A percentile compares a stretch with the other conserved stretches of the same genome.
Conservation (phyloP, 2,888 invertebrate species). For the Pheosia gnoma region DNA sequence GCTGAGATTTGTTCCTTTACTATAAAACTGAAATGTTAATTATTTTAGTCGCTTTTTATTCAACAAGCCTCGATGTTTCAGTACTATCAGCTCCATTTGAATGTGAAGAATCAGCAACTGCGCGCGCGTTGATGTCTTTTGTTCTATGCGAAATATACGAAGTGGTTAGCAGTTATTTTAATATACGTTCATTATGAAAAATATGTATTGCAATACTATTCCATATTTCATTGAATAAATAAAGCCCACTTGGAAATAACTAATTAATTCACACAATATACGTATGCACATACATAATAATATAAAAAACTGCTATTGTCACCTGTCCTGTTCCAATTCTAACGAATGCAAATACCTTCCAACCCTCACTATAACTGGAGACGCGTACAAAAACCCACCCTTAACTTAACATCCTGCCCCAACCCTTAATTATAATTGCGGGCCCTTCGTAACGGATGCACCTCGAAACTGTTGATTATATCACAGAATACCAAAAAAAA, state of each 20-base stretch:
- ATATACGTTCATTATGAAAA: too few species aligned
- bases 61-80: too few species aligned
- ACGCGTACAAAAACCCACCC: conserved; percentile 22
- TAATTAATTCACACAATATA: background rate
- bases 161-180: background rate
- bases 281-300: background rate
- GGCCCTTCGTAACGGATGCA: conserved; percentile 39
- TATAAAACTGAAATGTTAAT: background rate
- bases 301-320: background rate
- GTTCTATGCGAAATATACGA: conserved; percentile 19
- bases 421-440: conserved; percentile 12
- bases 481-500: conserved; percentile 26
- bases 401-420: conserved; percentile 3
- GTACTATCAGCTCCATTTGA: too few species aligned
- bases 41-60: too few species aligned
- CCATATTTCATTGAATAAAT: too few species aligned
- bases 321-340: background rate
- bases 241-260: too few species aligned
- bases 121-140: conserved; percentile 60
- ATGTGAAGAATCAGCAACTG: too few species aligned
- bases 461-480: conserved; percentile 43
- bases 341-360: conserved; percentile 4
- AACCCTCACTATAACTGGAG: background rate
- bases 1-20: background rate
- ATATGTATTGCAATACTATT: too few species aligned